phyloP scores from a whole-genome alignment of 2,888 invertebrate genomes.

The Callinectes sapidus region DNA sequence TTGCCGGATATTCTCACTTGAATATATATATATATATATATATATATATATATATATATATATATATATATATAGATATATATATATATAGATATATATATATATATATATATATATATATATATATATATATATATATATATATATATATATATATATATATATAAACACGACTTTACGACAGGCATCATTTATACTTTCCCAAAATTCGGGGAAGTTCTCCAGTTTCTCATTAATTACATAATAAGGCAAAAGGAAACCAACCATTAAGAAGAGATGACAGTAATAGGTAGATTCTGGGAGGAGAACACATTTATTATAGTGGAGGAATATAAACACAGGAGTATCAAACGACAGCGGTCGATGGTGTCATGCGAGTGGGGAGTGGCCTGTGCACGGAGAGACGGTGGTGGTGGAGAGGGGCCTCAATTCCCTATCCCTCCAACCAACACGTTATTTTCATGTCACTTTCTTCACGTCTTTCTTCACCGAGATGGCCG shows the following conservation, averaged over 20 bases:
- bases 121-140: neutral
- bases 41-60: neutral
- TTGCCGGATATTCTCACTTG: constrained; percentile 15
- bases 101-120: neutral
- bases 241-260: neutral
- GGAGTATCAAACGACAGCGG: neutral
- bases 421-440: neutral
- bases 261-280: neutral
- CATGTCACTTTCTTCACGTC: neutral
- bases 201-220: neutral
- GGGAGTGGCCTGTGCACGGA: neutral
- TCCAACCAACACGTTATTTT: neutral
- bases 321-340: neutral
- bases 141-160: neutral
- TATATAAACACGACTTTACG: neutral
- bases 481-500: neutral
- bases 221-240: neutral
- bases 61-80: neutral
- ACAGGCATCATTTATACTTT: neutral
- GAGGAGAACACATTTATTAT: neutral
- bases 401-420: neutral
- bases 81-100: neutral
- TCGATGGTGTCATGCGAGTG: constrained; percentile 20
- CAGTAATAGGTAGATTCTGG: neutral
- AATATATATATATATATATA: neutral